Conservation (phyloP, 1,140 invertebrate genomes). For the Pseudomyrmex pallidus region DNA sequence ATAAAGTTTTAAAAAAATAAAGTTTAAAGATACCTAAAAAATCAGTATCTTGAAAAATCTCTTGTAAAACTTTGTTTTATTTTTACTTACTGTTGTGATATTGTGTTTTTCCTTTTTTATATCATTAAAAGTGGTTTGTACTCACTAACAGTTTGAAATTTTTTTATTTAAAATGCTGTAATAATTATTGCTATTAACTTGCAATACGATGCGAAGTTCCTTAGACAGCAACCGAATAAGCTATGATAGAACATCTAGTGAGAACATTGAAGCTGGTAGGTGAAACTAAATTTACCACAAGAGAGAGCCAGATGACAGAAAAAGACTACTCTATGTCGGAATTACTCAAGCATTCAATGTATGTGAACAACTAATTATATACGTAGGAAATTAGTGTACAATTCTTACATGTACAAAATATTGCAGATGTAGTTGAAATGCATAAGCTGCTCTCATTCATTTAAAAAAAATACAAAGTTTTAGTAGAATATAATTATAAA, state of each 20-base stretch:
- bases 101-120: no score
- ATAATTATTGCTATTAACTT: constrained; percentile 5
- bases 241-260: constrained; percentile 78
- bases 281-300: constrained; percentile 84
- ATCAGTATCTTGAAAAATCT: neutral
- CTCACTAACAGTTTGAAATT: no score
- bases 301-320: constrained; percentile 73
- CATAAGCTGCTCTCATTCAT: neutral
- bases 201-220: neutral
- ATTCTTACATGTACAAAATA: neutral
- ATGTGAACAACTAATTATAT: constrained; percentile 16
- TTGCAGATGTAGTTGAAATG: constrained; percentile 16
- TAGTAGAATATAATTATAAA: constrained; percentile 7
- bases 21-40: neutral
- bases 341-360: constrained; percentile 52
- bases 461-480: neutral
- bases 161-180: neutral
- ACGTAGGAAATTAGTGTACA: constrained; percentile 3
- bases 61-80: neutral
- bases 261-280: constrained; percentile 80
- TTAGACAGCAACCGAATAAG: constrained; percentile 74
- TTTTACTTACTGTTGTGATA: no score
- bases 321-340: constrained; percentile 57
- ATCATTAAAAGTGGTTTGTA: no score
- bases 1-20: neutral